Base-by-base conservation (phyloP, 1,140 invertebrate species). In the Diabrotica undecimpunctata region DNA sequence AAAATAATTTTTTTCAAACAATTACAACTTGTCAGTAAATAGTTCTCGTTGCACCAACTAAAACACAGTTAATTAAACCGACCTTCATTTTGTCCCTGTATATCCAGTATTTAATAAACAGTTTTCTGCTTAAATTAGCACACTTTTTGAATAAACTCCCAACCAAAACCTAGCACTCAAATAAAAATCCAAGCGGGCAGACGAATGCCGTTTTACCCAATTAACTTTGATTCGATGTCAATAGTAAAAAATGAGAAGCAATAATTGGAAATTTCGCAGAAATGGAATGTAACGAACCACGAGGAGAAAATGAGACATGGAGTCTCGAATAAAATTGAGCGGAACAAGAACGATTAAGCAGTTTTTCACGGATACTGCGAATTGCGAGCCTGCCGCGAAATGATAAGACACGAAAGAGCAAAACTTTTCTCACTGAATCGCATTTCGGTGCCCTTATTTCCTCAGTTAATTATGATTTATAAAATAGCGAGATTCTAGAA, bases 221-320 rank as follows among this genome's bases (percentile, higher is more conserved):
- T 25, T 25, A 25, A 25, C 25, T 25, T 25, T 25, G 25, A 25
- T 25, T 25, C 25, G 25, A 25, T 25, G 25, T 25, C 25, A 25
- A 25, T 25, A 25, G 25, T 25, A 25, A 25, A 25, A 25, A 25
- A 25, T 25, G 25, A 25, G 25, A 25, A 50, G 51, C 9, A 13
- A 54, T 14, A 54, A 54, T 54, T 13, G 54, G 25, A 14, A 54
- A 54, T 64, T 39, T 54, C 55, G 63, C 41, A 50, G 55, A 54
- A 51, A 56, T 41, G 62, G 12, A 64, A 53, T 54, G 25, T 55
- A 64, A 58, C 63, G 39, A 64, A 64, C 52, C 57, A 54, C 11
- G 35, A 53, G 54, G 51, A 51, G 37, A 46, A 46, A 41, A 53
- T 35, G 51, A 51, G 37, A 46, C 8, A 46, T 46, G 5, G 41